A percentile compares a stretch with the other conserved stretches of the same genome.
These are phyloP conservation scores for Bombus superbus DNA, from an alignment of 1,140 invertebrate genomes.

Conservation along the genomic window DNA sequence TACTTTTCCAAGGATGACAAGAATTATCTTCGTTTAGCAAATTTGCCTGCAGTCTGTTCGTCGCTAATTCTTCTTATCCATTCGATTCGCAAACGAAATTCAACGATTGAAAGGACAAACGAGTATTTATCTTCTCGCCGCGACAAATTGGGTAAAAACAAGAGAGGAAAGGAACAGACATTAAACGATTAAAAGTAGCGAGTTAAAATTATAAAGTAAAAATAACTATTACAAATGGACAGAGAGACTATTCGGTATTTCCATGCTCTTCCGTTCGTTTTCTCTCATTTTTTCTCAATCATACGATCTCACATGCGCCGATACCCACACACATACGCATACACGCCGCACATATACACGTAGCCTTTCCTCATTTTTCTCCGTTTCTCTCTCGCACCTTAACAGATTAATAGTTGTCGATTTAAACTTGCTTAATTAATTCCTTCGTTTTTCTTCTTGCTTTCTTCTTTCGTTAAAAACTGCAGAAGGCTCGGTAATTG, in stretches of 20 bases:
- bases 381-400: background rate
- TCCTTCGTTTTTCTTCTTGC: background rate
- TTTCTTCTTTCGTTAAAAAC: background rate
- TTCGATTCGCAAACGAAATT: background rate
- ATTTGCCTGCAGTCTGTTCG: background rate
- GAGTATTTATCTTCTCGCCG: background rate
- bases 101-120: background rate
- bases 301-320: background rate
- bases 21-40: no score
- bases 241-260: background rate
- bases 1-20: no score
- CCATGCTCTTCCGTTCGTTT: background rate
- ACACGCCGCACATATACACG: background rate
- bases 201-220: constrained; percentile 14
- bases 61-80: background rate
- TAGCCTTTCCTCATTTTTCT: background rate
- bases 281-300: background rate
- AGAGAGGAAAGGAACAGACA: background rate
- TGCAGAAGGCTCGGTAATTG: constrained; percentile 46
- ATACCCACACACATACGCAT: background rate
- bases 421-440: background rate
- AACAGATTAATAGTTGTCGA: background rate
- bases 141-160: background rate
- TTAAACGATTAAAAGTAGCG: background rate
- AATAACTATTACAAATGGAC: constrained; percentile 16